These are phyloP conservation scores for Panulirus ornatus DNA, from an alignment of 1,140 invertebrate species.

Conservation along the genomic window DNA sequence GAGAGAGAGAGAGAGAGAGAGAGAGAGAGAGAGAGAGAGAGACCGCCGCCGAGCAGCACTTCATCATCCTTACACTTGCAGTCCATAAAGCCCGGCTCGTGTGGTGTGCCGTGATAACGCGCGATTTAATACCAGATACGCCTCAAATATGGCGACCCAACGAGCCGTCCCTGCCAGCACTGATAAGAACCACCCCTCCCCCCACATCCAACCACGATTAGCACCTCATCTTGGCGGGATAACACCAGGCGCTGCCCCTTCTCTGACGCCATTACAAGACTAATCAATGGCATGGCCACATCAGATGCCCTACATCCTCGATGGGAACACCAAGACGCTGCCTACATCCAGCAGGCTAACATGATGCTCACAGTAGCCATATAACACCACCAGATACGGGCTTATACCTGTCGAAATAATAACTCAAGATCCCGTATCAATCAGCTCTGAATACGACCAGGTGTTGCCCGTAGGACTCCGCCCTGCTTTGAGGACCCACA, in stretches of 20 bases:
- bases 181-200: conserved; percentile 28
- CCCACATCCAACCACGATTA: conserved; percentile 38
- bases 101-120: background rate
- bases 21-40: background rate
- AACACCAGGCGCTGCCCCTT: background rate
- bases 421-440: no score
- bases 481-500: no score
- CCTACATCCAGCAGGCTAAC: background rate
- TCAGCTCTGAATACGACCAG: no score
- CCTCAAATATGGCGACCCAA: conserved; percentile 30
- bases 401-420: no score
- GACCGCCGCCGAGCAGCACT: background rate
- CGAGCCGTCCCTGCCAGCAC: conserved; percentile 21
- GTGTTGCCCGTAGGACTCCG: no score
- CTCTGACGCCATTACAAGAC: background rate
- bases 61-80: conserved; percentile 10
- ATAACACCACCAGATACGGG: no score
- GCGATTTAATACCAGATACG: conserved; percentile 47
- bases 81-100: conserved; percentile 40
- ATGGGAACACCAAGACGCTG: background rate
- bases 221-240: background rate
- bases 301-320: background rate
- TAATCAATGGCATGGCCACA: no score
- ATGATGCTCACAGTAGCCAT: no score
- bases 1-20: background rate